phyloP scores from a whole-genome alignment of 2,888 invertebrate species.

The Amiota mariae region DNA sequence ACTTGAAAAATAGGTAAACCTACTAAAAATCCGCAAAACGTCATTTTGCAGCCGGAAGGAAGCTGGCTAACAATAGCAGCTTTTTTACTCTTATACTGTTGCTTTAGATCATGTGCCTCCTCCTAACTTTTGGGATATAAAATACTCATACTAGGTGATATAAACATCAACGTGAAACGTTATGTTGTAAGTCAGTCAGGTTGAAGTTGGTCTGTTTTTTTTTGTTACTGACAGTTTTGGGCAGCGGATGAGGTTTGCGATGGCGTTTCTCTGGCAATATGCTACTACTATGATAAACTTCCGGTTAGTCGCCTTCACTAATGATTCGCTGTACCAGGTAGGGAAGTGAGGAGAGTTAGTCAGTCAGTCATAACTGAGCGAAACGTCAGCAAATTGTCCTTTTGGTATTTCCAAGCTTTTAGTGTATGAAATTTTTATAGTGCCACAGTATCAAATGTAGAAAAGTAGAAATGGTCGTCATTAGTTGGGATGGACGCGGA shows the following conservation, averaged over 20 bases:
- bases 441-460: constrained; percentile 14
- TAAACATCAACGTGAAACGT: constrained; percentile 21
- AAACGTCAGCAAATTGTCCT: background rate
- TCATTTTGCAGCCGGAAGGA: constrained; percentile 33
- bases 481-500: background rate
- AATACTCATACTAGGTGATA: background rate
- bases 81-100: background rate
- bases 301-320: constrained; percentile 47
- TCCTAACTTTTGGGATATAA: background rate
- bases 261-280: constrained; percentile 15
- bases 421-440: constrained; percentile 10
- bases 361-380: background rate
- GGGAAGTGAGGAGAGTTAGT: background rate
- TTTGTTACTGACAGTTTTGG: constrained; percentile 1
- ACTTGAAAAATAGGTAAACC: constrained; percentile 23
- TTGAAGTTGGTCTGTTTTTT: too few relatives aligned
- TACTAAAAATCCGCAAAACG: constrained; percentile 19
- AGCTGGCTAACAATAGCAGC: constrained; percentile 20
- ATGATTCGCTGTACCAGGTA: background rate
- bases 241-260: constrained; percentile 25
- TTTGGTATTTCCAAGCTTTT: background rate
- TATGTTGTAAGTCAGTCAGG: constrained; percentile 3
- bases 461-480: constrained; percentile 12
- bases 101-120: background rate
- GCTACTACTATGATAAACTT: constrained; percentile 56